Conservation (phyloP, 2,888 invertebrate species). For the Azorinus chamasolen region DNA sequence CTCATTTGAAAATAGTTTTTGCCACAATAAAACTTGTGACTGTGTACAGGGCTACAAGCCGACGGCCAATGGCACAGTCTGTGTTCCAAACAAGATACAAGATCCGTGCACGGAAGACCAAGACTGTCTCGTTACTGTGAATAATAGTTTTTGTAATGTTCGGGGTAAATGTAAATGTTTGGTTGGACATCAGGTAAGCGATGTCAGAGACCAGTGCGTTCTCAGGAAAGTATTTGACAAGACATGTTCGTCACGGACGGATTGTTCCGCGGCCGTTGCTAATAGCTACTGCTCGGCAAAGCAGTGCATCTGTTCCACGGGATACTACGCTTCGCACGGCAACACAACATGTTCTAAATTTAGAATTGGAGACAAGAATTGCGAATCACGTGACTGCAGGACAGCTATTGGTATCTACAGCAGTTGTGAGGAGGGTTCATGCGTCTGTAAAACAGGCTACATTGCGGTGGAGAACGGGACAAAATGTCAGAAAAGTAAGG, state of each 20-base stretch:
- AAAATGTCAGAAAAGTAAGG: slow-evolving; percentile 54
- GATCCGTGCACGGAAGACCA: slow-evolving; percentile 41
- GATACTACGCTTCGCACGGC: slow-evolving; percentile 46
- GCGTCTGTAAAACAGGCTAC: slow-evolving; percentile 46
- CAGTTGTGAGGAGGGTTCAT: slow-evolving; percentile 32
- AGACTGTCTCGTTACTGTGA: slow-evolving; percentile 49
- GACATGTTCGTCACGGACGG: slow-evolving; percentile 49
- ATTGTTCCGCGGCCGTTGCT: slow-evolving; percentile 64
- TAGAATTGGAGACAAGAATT: slow-evolving; percentile 61
- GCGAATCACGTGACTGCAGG: slow-evolving; percentile 53
- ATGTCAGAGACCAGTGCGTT: slow-evolving; percentile 28
- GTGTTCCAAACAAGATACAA: slow-evolving; percentile 42
- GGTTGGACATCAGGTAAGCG: slow-evolving; percentile 33
- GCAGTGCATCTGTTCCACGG: slow-evolving; percentile 64
- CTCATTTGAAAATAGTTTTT: slow-evolving; percentile 45
- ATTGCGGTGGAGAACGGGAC: slow-evolving; percentile 52
- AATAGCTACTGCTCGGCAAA: slow-evolving; percentile 60
- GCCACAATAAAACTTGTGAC: slow-evolving; percentile 38
- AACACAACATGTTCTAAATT: slow-evolving; percentile 56
- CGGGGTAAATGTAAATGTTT: slow-evolving; percentile 36
- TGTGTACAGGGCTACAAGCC: slow-evolving; percentile 51
- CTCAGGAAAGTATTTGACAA: slow-evolving; percentile 59
- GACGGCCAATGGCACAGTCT: slow-evolving; percentile 9
- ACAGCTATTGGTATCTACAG: slow-evolving; percentile 34
- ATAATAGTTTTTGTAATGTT: slow-evolving; percentile 39